phyloP scores from a whole-genome alignment of 2,888 invertebrate genomes.

The Tholera decimalis region DNA sequence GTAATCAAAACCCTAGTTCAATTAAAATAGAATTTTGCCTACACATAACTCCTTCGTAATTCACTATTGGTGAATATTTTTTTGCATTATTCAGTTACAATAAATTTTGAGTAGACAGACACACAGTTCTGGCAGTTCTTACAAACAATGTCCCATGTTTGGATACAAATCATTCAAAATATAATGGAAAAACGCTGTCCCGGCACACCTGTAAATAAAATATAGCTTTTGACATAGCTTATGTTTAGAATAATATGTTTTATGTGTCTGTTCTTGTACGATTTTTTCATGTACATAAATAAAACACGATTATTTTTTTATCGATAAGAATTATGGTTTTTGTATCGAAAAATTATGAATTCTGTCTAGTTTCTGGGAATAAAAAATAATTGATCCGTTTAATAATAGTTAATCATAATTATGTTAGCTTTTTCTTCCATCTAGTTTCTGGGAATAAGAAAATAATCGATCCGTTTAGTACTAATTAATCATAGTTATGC shows the following conservation, averaged over 20 bases:
- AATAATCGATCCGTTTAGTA: too few species aligned
- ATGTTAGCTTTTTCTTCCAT: background rate
- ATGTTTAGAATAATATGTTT: conserved; percentile 27
- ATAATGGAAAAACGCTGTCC: conserved; percentile 50
- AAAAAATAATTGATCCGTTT: background rate
- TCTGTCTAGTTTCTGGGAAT: background rate
- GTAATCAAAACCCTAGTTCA: background rate
- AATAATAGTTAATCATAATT: background rate
- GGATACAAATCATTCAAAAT: conserved; percentile 48
- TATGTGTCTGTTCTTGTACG: background rate
- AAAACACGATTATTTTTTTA: too few species aligned
- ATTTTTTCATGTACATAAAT: too few species aligned
- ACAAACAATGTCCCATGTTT: conserved; percentile 29
- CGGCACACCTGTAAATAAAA: conserved; percentile 33
- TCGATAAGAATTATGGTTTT: too few species aligned
- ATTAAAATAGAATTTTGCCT: background rate
- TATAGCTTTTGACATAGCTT: conserved; percentile 21
- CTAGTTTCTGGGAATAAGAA: background rate
- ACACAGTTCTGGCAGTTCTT: conserved; percentile 13
- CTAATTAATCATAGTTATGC: background rate
- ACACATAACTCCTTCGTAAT: background rate
- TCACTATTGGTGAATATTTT: background rate
- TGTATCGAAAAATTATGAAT: background rate
- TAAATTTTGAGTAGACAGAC: conserved; percentile 16
- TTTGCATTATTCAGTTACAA: conserved; percentile 20